phyloP scores from a whole-genome alignment of 2,888 invertebrate species.

The Asteroscopus sphinx region DNA sequence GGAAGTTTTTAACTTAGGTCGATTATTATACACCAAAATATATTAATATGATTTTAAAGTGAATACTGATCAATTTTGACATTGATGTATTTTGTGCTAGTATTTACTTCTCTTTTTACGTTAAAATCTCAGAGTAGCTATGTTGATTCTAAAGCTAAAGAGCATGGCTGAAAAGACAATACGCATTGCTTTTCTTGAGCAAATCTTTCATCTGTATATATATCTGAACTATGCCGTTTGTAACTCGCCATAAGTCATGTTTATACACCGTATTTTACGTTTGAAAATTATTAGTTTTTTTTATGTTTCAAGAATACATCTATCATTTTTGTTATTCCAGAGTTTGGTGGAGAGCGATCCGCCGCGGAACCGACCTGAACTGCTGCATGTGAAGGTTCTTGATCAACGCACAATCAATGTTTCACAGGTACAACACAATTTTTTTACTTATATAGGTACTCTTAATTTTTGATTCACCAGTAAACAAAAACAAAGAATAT shows the following conservation, averaged over 20 bases:
- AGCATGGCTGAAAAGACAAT: constrained; percentile 24
- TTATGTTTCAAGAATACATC: constrained; percentile 43
- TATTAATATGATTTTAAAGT: too few relatives aligned
- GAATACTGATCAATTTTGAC: too few relatives aligned
- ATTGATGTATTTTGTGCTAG: too few relatives aligned
- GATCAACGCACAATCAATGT: constrained; percentile 74
- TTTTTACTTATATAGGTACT: too few relatives aligned
- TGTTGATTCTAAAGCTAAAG: constrained; percentile 4
- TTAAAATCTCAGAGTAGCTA: constrained; percentile 4
- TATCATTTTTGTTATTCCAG: constrained; percentile 68
- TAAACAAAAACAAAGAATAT: too few relatives aligned
- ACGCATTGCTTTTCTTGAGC: constrained; percentile 21
- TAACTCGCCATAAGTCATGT: constrained; percentile 40
- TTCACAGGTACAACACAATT: constrained; percentile 70
- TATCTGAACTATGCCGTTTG: constrained; percentile 31
- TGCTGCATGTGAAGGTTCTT: constrained; percentile 75
- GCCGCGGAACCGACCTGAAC: constrained; percentile 72
- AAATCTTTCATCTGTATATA: constrained; percentile 17
- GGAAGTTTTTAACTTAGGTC: too few relatives aligned
- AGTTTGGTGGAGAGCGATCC: constrained; percentile 76
- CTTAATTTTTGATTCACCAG: too few relatives aligned
- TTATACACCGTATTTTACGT: constrained; percentile 43
- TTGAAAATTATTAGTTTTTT: constrained; percentile 41
- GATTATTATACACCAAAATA: too few relatives aligned
- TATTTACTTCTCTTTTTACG: not conserved